Evolutionary conservation across 2,113 vertebrate genomes (phyloP).

Genomic region (Mesitornis unicolor): DNA sequence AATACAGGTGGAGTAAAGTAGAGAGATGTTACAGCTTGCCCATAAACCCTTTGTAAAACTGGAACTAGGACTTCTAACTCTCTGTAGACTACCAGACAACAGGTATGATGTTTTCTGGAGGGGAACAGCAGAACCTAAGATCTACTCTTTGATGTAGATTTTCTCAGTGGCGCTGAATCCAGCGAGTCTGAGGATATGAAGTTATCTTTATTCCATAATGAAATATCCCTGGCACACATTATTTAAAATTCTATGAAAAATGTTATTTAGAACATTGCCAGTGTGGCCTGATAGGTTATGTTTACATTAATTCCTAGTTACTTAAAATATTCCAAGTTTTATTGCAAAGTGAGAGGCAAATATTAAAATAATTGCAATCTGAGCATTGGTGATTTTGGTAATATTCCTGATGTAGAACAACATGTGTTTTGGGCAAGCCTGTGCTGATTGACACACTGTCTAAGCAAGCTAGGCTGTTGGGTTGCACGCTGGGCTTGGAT

Average conservation of each 20-base stretch:
- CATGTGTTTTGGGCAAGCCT: background rate
- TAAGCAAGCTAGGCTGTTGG: background rate
- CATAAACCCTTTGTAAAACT: background rate
- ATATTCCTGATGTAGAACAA: background rate
- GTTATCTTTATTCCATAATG: background rate
- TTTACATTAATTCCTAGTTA: background rate
- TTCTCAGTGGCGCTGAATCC: background rate
- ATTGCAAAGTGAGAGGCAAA: background rate
- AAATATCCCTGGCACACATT: background rate
- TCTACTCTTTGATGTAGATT: background rate
- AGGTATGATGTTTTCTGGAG: background rate
- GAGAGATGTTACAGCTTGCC: background rate
- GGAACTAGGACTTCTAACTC: background rate
- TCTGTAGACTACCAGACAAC: background rate
- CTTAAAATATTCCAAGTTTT: background rate
- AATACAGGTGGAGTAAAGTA: background rate
- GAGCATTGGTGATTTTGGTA: background rate
- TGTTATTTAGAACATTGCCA: background rate
- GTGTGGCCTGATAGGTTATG: background rate
- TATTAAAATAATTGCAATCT: background rate
- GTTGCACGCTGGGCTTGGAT: background rate
- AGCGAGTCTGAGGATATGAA: background rate
- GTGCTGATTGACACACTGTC: background rate
- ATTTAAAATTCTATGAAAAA: background rate
- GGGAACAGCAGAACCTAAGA: background rate